Evolutionary conservation across 2,888 invertebrate genomes (phyloP), one percentile per base, ranked within the genome.

Genomic region (Homarus gammarus): DNA sequence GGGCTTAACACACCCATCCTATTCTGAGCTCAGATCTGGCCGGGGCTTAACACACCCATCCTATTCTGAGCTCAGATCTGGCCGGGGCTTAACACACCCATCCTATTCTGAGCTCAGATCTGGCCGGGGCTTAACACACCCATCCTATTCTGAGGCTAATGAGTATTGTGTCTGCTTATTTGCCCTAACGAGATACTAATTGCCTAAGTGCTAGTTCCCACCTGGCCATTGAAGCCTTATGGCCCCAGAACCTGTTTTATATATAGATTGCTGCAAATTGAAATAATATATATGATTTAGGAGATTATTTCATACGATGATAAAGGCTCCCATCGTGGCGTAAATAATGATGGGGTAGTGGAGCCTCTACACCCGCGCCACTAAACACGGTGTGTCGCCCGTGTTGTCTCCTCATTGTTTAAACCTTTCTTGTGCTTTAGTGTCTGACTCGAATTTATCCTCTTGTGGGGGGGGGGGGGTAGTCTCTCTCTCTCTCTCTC

Each of bases 261-360:
- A 64, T 64, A 64, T 64, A 27, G 31, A 27, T 64, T 27, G 6
- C 64, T n/a, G 27, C 64, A n/a, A 27, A n/a, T 64, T 64, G 64
- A 27, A 27, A 27, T 64, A 64, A 64, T 64, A 64, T 64, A 64
- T 64, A 64, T 64, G 27, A 64, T 64, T n/a, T 64, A 64, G 64
- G 27, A 27, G 22, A 27, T 64, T 64, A 27, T 64, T 64, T 27
- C 64, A 64, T 64, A 27, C 64, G 64, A 64, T 64, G 64, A 64
- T 64, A 27, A 27, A 6, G 12, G 64, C 27, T 27, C 22, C 64
- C n/a, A 8, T 22, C 27, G 27, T 6, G n/a, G n/a, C 1, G 22
- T 64, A 64, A 8, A n/a, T 64, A 64, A 27, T 3, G 64, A 64
- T 27, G 27, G 27, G 5, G 0, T 6, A 0, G 56, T 18, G 18